Percentiles rank a stretch among this genome's conserved stretches.
phyloP scores from a whole-genome alignment of 1,140 invertebrate genomes.

The Aricia agestis region DNA sequence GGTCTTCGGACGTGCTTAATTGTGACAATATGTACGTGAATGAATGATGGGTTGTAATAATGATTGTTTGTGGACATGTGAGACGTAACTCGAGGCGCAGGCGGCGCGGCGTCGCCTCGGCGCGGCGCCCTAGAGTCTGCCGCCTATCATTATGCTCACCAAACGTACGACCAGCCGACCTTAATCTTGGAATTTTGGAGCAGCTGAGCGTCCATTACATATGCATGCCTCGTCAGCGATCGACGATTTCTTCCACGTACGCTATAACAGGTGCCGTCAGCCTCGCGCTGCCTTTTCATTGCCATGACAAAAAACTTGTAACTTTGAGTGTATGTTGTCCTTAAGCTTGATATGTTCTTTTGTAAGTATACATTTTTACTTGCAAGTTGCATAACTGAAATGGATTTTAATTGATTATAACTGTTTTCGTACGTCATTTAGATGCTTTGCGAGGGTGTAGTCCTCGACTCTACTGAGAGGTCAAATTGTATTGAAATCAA shows the following conservation, averaged over 20 bases:
- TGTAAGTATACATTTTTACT: neutral
- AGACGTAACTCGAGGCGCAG: constrained; percentile 39
- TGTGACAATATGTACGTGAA: too few species aligned
- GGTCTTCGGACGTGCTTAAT: neutral
- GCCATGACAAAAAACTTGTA: constrained; percentile 13
- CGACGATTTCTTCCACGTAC: constrained; percentile 1
- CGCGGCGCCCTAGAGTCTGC: constrained; percentile 67
- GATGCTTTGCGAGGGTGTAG: too few species aligned
- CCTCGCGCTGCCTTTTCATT: constrained; percentile 2
- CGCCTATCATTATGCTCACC: constrained; percentile 58
- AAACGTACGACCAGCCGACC: constrained; percentile 48
- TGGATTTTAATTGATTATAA: too few species aligned
- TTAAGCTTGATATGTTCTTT: neutral
- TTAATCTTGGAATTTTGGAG: constrained; percentile 38
- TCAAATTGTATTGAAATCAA: too few species aligned
- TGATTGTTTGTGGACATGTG: constrained; percentile 30
- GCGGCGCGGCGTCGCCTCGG: constrained; percentile 50
- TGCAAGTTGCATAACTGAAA: too few species aligned
- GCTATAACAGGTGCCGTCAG: neutral
- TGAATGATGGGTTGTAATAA: too few species aligned
- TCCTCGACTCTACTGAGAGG: too few species aligned
- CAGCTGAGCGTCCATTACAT: constrained; percentile 23
- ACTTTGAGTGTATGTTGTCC: neutral
- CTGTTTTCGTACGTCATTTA: too few species aligned
- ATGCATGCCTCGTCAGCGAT: constrained; percentile 8